Percentiles rank a stretch among this genome's conserved stretches.
Evolutionary conservation across 2,888 invertebrate species (phyloP).

Genomic region (Apamea sordens): DNA sequence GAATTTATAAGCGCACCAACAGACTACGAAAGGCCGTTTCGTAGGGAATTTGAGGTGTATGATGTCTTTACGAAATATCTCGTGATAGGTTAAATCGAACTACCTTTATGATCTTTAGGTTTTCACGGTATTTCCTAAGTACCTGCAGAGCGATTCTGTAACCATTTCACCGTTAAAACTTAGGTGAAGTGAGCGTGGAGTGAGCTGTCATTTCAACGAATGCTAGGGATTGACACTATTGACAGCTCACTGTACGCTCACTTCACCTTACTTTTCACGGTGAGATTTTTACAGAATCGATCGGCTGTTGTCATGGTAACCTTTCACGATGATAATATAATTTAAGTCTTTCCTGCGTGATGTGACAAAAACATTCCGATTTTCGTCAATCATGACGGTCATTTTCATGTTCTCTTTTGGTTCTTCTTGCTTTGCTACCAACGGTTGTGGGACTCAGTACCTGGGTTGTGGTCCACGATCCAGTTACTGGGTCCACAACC

Average conservation of each 20-base stretch:
- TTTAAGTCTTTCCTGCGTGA: background rate
- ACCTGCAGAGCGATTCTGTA: no score
- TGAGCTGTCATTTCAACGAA: no score
- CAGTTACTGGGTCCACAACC: no score
- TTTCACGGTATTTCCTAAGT: background rate
- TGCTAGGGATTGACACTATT: no score
- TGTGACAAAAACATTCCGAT: background rate
- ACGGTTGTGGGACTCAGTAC: background rate
- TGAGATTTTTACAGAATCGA: no score
- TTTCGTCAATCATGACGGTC: background rate
- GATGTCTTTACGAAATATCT: background rate
- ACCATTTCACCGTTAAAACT: no score
- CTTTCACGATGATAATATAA: slow-evolving; percentile 16
- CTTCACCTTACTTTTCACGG: no score
- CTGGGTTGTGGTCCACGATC: background rate
- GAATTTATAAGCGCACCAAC: background rate
- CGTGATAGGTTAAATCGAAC: slow-evolving; percentile 20
- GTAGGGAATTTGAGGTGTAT: background rate
- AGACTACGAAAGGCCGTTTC: background rate
- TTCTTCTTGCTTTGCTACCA: background rate
- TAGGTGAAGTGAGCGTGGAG: no score
- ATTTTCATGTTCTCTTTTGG: background rate
- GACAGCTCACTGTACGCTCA: no score
- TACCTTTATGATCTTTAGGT: background rate
- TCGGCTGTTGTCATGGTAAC: slow-evolving; percentile 17